Evolutionary conservation across 2,888 invertebrate genomes (phyloP), one percentile per base, ranked within the genome.

Genomic region (Uropetala carovei): DNA sequence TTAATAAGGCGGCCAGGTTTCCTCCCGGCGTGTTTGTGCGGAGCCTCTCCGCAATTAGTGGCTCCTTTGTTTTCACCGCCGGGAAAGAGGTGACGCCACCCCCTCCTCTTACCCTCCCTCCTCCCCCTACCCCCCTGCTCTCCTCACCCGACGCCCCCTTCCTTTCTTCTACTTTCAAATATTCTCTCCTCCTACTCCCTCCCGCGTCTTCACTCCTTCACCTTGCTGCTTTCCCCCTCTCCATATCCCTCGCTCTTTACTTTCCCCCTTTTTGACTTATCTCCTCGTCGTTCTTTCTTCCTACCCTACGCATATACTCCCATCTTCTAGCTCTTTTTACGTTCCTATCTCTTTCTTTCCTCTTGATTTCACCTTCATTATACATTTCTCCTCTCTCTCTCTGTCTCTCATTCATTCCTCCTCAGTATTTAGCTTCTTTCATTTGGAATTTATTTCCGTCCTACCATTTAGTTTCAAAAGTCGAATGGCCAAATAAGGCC

Each of bases 1-100:
- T 89, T 89, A 89, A 89, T 89, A 89, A 89, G 89, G 89, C 89
- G 89, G 89, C 89, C 43, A 59, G 86, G 86, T 86, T 30, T 27
- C 64, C 89, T 68, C 86, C 59, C 86, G 89, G 64, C 89, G 64
- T 89, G 89, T 89, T 89, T 89, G 89, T 64, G 89, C 60, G 86
- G 60, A 60, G 18, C 89, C 64, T 43, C n/a, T 64, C 89, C 89
- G 89, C 89, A 89, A 89, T 89, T 89, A 89, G 89, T 43, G 89
- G 64, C 89, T 43, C 89, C 64, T 89, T 89, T 89, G 89, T 89
- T 89, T 89, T 89, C 89, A 43, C 89, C 89, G 89, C 60, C 60
- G 60, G 64, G 27, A 27, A 58, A 58, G 30, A 14, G 60, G 60
- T n/a, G 57, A 14, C 85, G 10, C 27, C 85, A 57, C 22, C 59